Base-by-base conservation (phyloP, 1,140 invertebrate species). In the Phenacoccus solenopsis region DNA sequence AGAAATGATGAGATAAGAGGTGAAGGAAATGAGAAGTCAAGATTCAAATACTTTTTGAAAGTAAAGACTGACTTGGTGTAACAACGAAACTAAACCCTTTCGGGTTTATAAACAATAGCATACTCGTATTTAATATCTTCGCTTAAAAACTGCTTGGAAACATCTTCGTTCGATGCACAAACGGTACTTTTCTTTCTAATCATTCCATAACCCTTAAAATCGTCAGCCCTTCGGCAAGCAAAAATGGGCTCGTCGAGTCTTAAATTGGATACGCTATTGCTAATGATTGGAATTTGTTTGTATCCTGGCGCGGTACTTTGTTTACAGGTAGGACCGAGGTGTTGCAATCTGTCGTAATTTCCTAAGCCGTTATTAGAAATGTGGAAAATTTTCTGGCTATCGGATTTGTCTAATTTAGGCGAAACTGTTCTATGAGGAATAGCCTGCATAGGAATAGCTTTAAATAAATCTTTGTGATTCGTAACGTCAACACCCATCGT, bases 191-290 rank as follows among this genome's bases (percentile, higher is more conserved):
- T 84, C 77, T 90, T 90, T 59, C 87, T 80, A 20, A 90, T 86
- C 73, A 88, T 83, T 9, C 88, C 89, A 76, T 90, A 90, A 1
- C 88, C 88, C 72, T 86, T 82, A 80, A 86, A 89, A 77, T 90
- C 88, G 77, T 90, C 88, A 28, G 88, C 88, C 72, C 87, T 78
- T 73, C 88, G 82, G 70, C 72, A 73, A 12, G 73, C 30, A 35
- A 67, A 38, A 16, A 88, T 85, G 0, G 79, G 78, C 77, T 73
- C 72, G n/a, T 81, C 78, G 72, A 86, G 83, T 9, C 87, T 84
- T 74, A 38, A 80, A 74, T 0, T 76, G 70, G 73, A 76, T 75
- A 24, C 73, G 71, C 4, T 77, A 79, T 35, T 79, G 79, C 13
- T 76, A 5, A 69, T 79, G 12, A 88, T 80, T 73, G 68, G 27